phyloP scores from a whole-genome alignment of 1,140 invertebrate genomes.

The Brachionus paranguensis region DNA sequence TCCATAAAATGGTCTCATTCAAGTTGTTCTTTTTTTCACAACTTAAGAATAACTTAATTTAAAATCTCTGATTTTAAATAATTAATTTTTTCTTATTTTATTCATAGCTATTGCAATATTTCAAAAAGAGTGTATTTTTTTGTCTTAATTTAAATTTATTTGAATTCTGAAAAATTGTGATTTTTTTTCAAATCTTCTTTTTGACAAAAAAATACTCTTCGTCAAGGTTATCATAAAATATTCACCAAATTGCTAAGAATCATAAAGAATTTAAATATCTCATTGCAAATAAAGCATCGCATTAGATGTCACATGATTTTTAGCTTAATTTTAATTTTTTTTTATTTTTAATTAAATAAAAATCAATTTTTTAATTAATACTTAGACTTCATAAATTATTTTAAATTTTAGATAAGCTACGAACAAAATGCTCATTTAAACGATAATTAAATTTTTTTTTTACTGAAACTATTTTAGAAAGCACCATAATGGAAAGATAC shows the following conservation, averaged over 20 bases:
- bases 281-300: neutral
- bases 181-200: neutral
- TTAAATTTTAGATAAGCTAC: neutral
- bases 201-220: neutral
- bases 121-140: neutral
- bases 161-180: neutral
- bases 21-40: neutral
- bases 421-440: neutral
- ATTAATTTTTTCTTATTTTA: neutral
- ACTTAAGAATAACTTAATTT: neutral
- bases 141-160: neutral
- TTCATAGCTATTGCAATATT: neutral
- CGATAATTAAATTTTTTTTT: neutral
- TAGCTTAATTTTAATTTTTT: neutral
- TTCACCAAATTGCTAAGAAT: neutral
- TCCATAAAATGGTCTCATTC: neutral
- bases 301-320: neutral
- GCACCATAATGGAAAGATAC: constrained; percentile 23
- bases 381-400: neutral
- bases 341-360: neutral
- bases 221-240: neutral
- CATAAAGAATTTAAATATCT: neutral
- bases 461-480: neutral
- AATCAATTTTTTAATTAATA: neutral
- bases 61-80: neutral